These are phyloP conservation scores for Brachylomia viminalis DNA, from an alignment of 2,888 invertebrate genomes.

Conservation along the genomic window DNA sequence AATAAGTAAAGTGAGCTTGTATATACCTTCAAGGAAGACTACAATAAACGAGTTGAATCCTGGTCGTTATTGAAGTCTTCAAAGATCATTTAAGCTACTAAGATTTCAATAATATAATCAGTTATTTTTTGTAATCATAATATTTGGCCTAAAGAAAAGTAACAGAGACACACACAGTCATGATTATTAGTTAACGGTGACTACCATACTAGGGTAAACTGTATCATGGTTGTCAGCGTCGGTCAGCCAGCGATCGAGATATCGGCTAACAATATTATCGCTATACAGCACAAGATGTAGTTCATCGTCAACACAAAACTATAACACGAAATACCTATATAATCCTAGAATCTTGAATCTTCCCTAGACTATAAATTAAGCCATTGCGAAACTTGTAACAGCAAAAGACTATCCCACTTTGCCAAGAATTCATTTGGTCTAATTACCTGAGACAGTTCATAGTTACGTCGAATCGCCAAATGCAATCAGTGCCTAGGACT, in stretches of 20 bases:
- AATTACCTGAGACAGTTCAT: conserved; percentile 60
- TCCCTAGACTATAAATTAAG: conserved; percentile 40
- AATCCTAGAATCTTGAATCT: conserved; percentile 35
- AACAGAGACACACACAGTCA: background rate
- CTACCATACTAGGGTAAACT: background rate
- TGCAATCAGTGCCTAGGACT: conserved; percentile 63
- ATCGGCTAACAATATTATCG: background rate
- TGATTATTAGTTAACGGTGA: background rate
- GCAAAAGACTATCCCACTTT: conserved; percentile 48
- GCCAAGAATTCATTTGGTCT: conserved; percentile 55
- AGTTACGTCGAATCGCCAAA: conserved; percentile 56
- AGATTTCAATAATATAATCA: no score
- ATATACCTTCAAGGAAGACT: background rate
- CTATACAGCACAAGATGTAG: background rate
- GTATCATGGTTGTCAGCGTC: no score
- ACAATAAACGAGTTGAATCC: background rate
- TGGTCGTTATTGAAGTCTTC: background rate
- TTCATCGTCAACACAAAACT: conserved; percentile 7
- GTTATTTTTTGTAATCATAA: background rate
- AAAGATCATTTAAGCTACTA: background rate
- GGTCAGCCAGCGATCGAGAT: no score
- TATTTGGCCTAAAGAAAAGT: background rate
- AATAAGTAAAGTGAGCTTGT: background rate
- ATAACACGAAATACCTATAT: conserved; percentile 2
- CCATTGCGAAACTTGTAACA: conserved; percentile 45